Percentiles rank a stretch among this genome's conserved stretches.
phyloP scores from a whole-genome alignment of 2,113 vertebrate genomes.

The Microtus oregoni region DNA sequence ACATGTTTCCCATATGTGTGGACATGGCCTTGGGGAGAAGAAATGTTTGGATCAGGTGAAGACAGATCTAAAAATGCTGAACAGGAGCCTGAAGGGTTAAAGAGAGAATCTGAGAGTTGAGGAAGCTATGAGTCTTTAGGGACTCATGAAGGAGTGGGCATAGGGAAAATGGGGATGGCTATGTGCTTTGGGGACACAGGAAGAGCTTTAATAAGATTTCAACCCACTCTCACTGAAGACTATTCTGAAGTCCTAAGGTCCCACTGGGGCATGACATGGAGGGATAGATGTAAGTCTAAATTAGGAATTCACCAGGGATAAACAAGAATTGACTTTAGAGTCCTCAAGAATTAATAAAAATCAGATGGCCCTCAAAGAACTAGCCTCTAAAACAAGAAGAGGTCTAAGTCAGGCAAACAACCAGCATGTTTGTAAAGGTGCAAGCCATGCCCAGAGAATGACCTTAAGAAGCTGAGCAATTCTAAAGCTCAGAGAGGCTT shows the following conservation, averaged over 20 bases:
- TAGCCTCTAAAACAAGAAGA: background rate
- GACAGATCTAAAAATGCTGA: background rate
- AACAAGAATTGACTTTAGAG: conserved; percentile 10
- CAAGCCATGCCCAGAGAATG: background rate
- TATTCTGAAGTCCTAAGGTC: background rate
- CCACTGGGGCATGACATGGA: background rate
- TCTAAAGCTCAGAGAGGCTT: background rate
- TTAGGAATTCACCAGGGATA: conserved; percentile 4
- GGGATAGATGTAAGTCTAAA: background rate
- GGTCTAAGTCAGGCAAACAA: background rate
- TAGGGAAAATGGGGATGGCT: background rate
- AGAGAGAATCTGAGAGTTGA: background rate
- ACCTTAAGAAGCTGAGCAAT: background rate
- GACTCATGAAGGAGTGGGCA: background rate
- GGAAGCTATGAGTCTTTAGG: background rate
- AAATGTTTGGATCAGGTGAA: conserved; percentile 1
- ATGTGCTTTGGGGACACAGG: background rate
- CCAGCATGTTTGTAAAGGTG: background rate
- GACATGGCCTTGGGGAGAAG: background rate
- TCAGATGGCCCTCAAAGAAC: background rate
- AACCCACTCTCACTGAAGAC: conserved; percentile 7
- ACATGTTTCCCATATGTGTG: background rate
- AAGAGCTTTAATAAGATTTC: conserved; percentile 35
- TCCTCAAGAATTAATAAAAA: background rate
- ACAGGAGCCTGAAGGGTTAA: background rate